Evolutionary conservation across 1,140 invertebrate genomes (phyloP).

Genomic region (Anastrepha obliqua): DNA sequence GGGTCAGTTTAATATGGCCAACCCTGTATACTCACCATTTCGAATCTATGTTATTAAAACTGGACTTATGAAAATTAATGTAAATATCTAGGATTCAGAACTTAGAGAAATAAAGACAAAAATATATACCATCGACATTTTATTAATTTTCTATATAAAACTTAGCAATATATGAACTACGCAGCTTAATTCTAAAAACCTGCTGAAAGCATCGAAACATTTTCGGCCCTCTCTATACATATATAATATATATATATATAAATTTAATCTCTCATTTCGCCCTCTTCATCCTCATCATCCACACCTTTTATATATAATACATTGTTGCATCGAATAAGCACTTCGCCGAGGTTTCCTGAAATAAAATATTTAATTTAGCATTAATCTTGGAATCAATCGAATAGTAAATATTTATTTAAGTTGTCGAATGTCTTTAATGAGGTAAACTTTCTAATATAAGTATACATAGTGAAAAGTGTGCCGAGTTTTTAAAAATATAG

Average conservation of each 20-base stretch:
- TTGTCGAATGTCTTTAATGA: too few species aligned
- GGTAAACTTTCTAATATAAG: too few species aligned
- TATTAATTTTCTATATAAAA: slow-evolving; percentile 28
- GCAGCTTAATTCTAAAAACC: slow-evolving; percentile 22
- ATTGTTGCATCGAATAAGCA: slow-evolving; percentile 98
- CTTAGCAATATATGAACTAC: neutral
- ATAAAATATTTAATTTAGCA: neutral
- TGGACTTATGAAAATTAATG: too few species aligned
- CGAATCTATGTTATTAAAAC: too few species aligned
- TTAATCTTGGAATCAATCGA: too few species aligned
- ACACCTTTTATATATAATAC: slow-evolving; percentile 96
- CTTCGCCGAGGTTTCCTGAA: slow-evolving; percentile 93
- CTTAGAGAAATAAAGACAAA: too few species aligned
- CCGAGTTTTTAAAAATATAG: too few species aligned
- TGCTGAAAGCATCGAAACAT: neutral
- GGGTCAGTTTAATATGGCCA: too few species aligned
- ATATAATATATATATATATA: neutral
- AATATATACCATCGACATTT: neutral
- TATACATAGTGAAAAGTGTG: too few species aligned
- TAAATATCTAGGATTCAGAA: too few species aligned
- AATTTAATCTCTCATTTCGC: slow-evolving; percentile 93
- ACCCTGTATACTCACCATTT: too few species aligned
- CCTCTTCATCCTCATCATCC: slow-evolving; percentile 98
- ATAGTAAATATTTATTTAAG: too few species aligned
- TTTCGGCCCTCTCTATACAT: neutral